Evolutionary conservation across 2,113 vertebrate species (phyloP), one percentile per base, ranked within the genome.

Genomic region (Dendrocopos noguchii): DNA sequence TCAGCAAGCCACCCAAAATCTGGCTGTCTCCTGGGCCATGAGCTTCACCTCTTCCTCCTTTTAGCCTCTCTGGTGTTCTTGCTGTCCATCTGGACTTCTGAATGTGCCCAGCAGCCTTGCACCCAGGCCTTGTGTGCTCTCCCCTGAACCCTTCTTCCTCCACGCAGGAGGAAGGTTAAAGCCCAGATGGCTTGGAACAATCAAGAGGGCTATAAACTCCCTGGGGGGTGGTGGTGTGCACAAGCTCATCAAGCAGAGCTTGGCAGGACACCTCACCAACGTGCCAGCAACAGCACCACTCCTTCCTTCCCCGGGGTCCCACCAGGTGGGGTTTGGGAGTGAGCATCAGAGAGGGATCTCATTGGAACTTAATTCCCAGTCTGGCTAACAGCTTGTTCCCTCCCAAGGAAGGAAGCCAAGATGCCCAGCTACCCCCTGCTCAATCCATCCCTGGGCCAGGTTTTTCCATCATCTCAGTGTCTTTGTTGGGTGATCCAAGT

Each of bases 71-170:
- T 34, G 1, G 15, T 53, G 17, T 24, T 12, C 65, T 12, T 29
- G 29, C 44, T 46, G 52, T 24, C 71, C 36, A 2, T 31, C 60
- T 74, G 68, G 3, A 0, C 7, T 39, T 46, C 79, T 47, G 50
- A 60, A 6, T 3, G 17, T 19, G 34, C 5, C 1, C 2, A 11
- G 57, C 25, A 68, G 84, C 18, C 46, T 15, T 15, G 7, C 8
- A 0, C 3, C 6, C 0, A 1, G 65, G 88, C 22, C 3, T 0
- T 2, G 28, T 9, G 12, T 3, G 55, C 66, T 14, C 4, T 18
- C 52, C 8, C 81, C 91, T 63, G 76, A 59, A 14, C 47, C 16
- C 55, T 61, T 25, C 52, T 15, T 12, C 47, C 11, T 65, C 65
- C 31, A 0, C 16, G 55, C n/a, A 18, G 29, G n/a, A n/a, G 34